Conservation (phyloP, 2,113 vertebrate genomes). For the Corydoras sp. region DNA sequence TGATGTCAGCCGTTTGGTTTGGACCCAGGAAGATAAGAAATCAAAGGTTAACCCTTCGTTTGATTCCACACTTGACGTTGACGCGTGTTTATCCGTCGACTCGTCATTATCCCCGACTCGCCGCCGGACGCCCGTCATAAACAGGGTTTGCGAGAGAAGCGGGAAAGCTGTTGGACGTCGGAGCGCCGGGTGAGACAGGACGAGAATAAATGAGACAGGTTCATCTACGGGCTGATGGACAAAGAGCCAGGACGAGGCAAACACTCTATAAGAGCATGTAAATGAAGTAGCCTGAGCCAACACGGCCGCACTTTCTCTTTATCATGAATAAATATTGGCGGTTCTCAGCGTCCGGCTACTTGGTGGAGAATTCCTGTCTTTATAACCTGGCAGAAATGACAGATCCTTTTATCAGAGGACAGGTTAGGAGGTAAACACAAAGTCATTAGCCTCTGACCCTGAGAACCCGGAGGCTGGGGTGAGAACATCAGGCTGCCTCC, state of each 20-base stretch:
- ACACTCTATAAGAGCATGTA: conserved; percentile 73
- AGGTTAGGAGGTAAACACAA: conserved; percentile 57
- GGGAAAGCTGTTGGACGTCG: neutral
- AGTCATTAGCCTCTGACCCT: conserved; percentile 66
- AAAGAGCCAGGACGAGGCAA: conserved; percentile 54
- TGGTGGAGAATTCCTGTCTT: conserved; percentile 54
- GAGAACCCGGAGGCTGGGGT: conserved; percentile 35
- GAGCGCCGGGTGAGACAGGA: conserved; percentile 41
- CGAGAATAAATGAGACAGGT: conserved; percentile 58
- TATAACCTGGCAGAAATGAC: conserved; percentile 13
- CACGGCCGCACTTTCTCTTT: conserved; percentile 61
- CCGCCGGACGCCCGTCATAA: too few relatives aligned
- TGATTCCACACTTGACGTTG: too few relatives aligned
- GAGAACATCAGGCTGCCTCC: conserved; percentile 18
- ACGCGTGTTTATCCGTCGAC: too few relatives aligned
- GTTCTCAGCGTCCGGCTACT: conserved; percentile 55
- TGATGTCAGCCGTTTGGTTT: too few relatives aligned
- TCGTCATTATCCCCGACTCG: too few relatives aligned
- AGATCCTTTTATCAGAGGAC: conserved; percentile 58
- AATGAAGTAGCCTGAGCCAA: conserved; percentile 72
- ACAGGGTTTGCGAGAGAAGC: conserved; percentile 8
- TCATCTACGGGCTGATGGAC: conserved; percentile 59
- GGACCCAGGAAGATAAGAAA: too few relatives aligned
- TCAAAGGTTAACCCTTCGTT: too few relatives aligned
- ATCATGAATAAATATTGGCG: conserved; percentile 76